Conservation (phyloP, 2,888 invertebrate species). For the Pocota personata region DNA sequence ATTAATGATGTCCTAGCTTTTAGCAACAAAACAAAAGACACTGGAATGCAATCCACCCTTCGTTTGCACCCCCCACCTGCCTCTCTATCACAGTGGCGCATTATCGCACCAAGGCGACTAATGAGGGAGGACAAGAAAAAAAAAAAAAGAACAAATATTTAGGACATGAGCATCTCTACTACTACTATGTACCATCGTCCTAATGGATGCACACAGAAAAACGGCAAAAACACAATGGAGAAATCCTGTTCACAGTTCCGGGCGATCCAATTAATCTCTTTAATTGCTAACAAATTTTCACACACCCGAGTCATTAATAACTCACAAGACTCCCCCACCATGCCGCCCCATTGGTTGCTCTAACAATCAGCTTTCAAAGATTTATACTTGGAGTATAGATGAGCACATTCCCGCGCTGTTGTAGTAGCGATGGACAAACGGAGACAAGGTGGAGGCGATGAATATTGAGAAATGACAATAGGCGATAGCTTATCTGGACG, state of each 20-base stretch:
- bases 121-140: slow-evolving; percentile 56
- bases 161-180: slow-evolving; percentile 65
- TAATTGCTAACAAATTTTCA: slow-evolving; percentile 77
- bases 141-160: slow-evolving; percentile 51
- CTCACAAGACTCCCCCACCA: slow-evolving; percentile 58
- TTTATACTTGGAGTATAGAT: slow-evolving; percentile 44
- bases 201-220: slow-evolving; percentile 62
- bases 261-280: slow-evolving; percentile 75
- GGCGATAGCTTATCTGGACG: slow-evolving; percentile 59
- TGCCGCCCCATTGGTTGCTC: slow-evolving; percentile 17
- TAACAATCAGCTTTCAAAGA: slow-evolving; percentile 63
- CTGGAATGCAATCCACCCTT: slow-evolving; percentile 56
- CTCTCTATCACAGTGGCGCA: slow-evolving; percentile 46
- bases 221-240: slow-evolving; percentile 65
- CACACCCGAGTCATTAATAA: slow-evolving; percentile 74
- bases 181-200: slow-evolving; percentile 5
- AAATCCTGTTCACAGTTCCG: slow-evolving; percentile 72
- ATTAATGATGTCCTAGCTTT: slow-evolving; percentile 74
- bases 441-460: not conserved
- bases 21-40: slow-evolving; percentile 69
- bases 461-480: slow-evolving; percentile 57
- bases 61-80: not conserved
- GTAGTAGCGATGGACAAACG: slow-evolving; percentile 10
- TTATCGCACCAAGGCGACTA: slow-evolving; percentile 70
- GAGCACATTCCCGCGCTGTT: not conserved